Base-by-base conservation (phyloP, 2,888 invertebrate genomes). In the Therioaphis trifolii region DNA sequence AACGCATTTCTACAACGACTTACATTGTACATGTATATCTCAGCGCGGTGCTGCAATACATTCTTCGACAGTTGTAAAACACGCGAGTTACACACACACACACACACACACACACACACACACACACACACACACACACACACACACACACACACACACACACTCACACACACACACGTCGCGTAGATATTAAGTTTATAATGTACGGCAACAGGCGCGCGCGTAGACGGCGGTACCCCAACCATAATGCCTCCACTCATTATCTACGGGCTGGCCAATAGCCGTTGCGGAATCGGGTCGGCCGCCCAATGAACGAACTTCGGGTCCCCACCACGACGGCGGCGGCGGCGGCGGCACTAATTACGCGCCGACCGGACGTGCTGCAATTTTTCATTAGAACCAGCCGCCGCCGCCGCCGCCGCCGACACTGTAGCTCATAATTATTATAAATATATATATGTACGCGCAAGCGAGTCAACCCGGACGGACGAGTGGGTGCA, bases 331-430 rank as follows among this genome's bases (percentile, higher is more conserved):
- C 82, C 63, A 52, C 52, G n/a, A n/a, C n/a, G n/a, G n/a, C n/a
- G n/a, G n/a, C n/a, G 61, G 21, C 21, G 14, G 52, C 11, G 35
- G 66, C 21, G 35, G 49, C 69, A 72, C 72, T 82, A 82, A 82
- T 82, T 82, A 82, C 72, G 49, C 46, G 40, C 24, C 72, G 72
- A 72, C 77, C 77, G 77, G 80, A 80, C 71, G 61, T 40, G 82
- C 72, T 35, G 82, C 72, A n/a, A 82, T 74, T 82, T 82, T 82
- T 74, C 82, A 82, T 82, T 82, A 74, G 46, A 46, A 69, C 69
- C 55, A 52, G 78, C 40, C 24, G 55, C 78, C 78, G 68, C 35
- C 49, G 21, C 55, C 69, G 63, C 27, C 24, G 29, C 29, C n/a
- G n/a, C n/a, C n/a, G n/a, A n/a, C n/a, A n/a, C n/a, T n/a, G n/a